Percentiles rank a stretch among this genome's conserved stretches.
Evolutionary conservation across 2,113 vertebrate genomes (phyloP).

Genomic region (Agapornis roseicollis): DNA sequence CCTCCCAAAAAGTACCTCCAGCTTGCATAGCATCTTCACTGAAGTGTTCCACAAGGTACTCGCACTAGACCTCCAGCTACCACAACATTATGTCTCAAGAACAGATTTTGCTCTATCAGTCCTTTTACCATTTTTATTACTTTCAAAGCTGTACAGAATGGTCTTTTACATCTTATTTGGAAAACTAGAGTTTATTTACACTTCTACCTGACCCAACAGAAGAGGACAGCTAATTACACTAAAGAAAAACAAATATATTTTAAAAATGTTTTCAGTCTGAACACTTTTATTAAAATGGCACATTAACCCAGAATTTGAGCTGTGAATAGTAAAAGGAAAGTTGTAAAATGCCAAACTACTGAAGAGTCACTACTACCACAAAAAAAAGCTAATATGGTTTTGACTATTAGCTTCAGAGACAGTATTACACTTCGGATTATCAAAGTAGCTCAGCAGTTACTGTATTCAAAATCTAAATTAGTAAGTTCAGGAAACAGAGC

Average conservation of each 20-base stretch:
- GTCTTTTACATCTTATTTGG: not conserved
- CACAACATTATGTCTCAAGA: not conserved
- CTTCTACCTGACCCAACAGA: not conserved
- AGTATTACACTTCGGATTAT: not conserved
- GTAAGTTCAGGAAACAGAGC: not conserved
- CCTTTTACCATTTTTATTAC: not conserved
- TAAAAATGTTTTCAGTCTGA: not conserved
- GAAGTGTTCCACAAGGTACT: not conserved
- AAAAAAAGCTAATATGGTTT: not conserved
- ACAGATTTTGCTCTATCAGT: fast-evolving
- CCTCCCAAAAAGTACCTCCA: not conserved
- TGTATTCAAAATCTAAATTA: not conserved
- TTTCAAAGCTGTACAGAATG: not conserved
- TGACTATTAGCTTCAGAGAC: not conserved
- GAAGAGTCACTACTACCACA: not conserved
- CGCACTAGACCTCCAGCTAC: not conserved
- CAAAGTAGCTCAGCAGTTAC: not conserved
- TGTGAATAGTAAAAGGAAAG: not conserved
- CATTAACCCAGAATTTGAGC: not conserved
- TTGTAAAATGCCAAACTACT: not conserved
- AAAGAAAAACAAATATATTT: not conserved
- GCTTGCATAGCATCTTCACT: not conserved
- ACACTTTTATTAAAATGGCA: not conserved
- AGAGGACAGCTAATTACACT: not conserved
- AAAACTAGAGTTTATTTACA: not conserved